Evolutionary conservation across 1,140 invertebrate genomes (phyloP), one percentile per base, ranked within the genome.

Genomic region (Episyrphus balteatus): DNA sequence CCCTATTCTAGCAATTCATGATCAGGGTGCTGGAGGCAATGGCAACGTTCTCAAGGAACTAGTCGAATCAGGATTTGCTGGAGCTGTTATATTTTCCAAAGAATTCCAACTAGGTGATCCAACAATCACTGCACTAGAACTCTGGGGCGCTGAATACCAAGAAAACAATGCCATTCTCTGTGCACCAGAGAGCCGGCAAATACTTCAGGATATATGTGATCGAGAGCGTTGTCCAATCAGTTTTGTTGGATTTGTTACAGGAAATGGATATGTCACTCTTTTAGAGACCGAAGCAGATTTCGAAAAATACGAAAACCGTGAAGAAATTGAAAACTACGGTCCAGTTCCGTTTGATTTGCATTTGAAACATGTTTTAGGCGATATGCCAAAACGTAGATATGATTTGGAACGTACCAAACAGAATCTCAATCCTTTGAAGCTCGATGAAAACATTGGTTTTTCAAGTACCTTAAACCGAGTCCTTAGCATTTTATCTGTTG

Each of bases 91-190:
- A 41, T 89, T 86, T 55, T 83, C 86, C 0, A 81, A 86, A 46
- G 78, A 81, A 57, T 95, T 98, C 66, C 82, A 92, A 51, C 70
- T 98, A 10, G 95, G 93, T 9, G 95, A 98, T 74, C 87, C 90
- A 0, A 97, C 91, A 9, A 85, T 98, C 12, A 93, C 82, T 41
- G 83, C 90, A 0, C 66, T 97, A 46, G 95, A 98, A 66, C 67
- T 98, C 6, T 98, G 95, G 95, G 93, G 92, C 1, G 95, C 94
- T 1, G 95, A 99, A 66, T 99, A 98, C 61, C 95, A 98, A 73
- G 95, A 98, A 70, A 96, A 87, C 53, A 83, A 98, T 69, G 94
- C 93, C 1, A 72, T 95, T 36, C 68, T 97, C 0, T 85, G 91
- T 52, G 73, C 72, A 36, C 69, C 78, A 45, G 66, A 83, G 46